Evolutionary conservation across 2,797 vertebrate genomes (phyloP), one percentile per base, ranked within the genome.

Genomic region (Cryptoblepharus egeriae): DNA sequence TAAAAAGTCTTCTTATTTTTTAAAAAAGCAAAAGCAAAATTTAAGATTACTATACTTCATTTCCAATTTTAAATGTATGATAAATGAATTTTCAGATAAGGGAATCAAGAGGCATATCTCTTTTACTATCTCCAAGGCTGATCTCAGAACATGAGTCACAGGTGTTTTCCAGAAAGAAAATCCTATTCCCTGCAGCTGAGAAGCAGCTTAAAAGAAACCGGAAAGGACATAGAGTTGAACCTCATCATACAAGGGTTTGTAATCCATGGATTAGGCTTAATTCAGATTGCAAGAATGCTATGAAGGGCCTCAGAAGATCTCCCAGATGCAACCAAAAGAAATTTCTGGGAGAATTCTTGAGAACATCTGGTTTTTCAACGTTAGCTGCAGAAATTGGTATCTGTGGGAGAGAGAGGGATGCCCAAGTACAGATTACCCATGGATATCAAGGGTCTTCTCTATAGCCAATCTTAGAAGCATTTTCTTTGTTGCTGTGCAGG

Each of bases 151-250:
- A 18, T 42, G 83, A 89, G 85, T 77, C 75, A n/a, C 18, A 85
- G 52, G 63, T 85, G 77, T 83, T 70, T 75, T 11, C 24, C 30
- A 0, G 0, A 85, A 55, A 81, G 57, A 70, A 69, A 57, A 37
- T 75, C 84, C 68, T 84, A 87, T 39, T 58, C 68, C 70, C 76
- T 82, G 68, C 45, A 76, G 20, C 5, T 76, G 81, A 22, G 87
- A 74, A 65, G 75, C 28, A 80, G 26, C 35, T n/a, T 49, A 76
- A 65, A n/a, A n/a, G n/a, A n/a, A 55, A 85, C 85, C 32, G 13
- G 15, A 74, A 77, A 69, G 49, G 70, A 90, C 37, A 15, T 75
- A 82, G n/a, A 3, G 39, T 42, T 9, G 39, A 10, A 7, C 45
- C 45, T 49, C 45, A 49, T 10, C 45, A 49, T 49, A 7, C 45